Percentiles rank a stretch among this genome's conserved stretches.
Evolutionary conservation across 1,140 invertebrate genomes (phyloP).

Genomic region (Aplysia californica): DNA sequence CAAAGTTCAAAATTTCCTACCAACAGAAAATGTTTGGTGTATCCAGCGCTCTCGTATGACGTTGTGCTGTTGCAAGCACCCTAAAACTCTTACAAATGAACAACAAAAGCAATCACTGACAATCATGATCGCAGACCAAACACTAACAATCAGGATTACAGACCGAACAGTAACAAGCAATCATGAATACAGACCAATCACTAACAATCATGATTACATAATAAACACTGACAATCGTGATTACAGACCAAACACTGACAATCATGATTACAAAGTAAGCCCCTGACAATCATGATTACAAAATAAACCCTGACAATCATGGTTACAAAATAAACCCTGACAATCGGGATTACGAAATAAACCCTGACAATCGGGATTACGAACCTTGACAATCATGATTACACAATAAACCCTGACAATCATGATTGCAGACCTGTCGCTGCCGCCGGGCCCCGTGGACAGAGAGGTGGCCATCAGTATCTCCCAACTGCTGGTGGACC

Average conservation of each 20-base stretch:
- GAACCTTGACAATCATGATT: neutral
- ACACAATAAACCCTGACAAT: neutral
- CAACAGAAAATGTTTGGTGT: too few species aligned
- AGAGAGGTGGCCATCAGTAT: constrained; percentile 35
- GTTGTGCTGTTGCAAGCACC: too few species aligned
- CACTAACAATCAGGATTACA: too few species aligned
- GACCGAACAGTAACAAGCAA: too few species aligned
- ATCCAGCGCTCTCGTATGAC: too few species aligned
- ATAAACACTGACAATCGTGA: too few species aligned
- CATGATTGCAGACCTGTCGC: constrained; percentile 8
- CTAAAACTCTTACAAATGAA: too few species aligned
- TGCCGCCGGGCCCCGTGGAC: constrained; percentile 18
- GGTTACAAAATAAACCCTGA: neutral
- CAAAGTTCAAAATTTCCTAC: too few species aligned
- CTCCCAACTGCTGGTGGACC: constrained; percentile 43
- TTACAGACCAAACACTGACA: neutral
- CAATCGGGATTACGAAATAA: neutral
- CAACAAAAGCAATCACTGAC: too few species aligned
- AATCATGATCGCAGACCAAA: too few species aligned
- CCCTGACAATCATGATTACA: neutral
- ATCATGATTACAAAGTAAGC: neutral
- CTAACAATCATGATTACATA: too few species aligned
- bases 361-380: neutral
- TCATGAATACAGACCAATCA: too few species aligned
- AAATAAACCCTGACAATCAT: neutral